Percentiles rank a stretch among this genome's conserved stretches.
Conservation (phyloP, 2,113 vertebrate genomes). For the Barnardius zonarius region DNA sequence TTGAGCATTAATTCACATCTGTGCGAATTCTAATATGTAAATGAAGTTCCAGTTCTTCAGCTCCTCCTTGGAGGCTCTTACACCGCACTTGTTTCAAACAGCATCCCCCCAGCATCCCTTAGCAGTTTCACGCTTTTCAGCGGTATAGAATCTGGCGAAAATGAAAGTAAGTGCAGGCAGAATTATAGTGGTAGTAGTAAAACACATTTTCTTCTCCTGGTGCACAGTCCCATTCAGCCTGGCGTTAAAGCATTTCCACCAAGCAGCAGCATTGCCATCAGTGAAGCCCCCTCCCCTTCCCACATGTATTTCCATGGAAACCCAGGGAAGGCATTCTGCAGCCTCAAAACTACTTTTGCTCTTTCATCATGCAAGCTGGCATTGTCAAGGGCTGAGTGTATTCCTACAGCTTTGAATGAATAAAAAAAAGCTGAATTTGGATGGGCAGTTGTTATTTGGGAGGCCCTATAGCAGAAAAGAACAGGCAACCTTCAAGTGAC, state of each 20-base stretch:
- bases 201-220: not conserved
- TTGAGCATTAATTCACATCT: not conserved
- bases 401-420: conserved; percentile 68
- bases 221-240: not conserved
- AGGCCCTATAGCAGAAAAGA: conserved; percentile 32
- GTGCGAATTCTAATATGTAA: not conserved
- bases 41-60: not conserved
- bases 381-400: conserved; percentile 80
- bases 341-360: conserved; percentile 82
- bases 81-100: fast-evolving
- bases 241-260: not conserved
- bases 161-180: not conserved
- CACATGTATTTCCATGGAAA: conserved; percentile 93
- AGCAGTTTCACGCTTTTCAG: not conserved
- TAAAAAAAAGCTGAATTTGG: conserved; percentile 29
- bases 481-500: conserved; percentile 52
- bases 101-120: not conserved
- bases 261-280: conserved; percentile 48
- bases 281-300: conserved; percentile 55
- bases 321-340: conserved; percentile 83
- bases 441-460: conserved; percentile 52
- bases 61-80: not conserved
- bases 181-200: not conserved
- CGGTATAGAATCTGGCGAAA: not conserved
- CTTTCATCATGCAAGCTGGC: conserved; percentile 79